phyloP scores from a whole-genome alignment of 2,797 vertebrate genomes.

The Sebastes cheni region DNA sequence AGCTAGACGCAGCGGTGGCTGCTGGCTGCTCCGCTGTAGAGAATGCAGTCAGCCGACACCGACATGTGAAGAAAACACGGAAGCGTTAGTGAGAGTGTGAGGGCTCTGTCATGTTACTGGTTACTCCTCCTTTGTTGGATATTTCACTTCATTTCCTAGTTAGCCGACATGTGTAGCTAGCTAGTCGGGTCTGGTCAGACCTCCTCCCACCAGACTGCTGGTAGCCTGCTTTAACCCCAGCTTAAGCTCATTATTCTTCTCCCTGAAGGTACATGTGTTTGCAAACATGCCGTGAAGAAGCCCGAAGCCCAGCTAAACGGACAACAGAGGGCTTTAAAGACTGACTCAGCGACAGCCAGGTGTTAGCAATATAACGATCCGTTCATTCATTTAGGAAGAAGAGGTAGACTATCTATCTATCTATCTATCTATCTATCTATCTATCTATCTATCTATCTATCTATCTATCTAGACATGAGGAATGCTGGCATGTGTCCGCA shows the following conservation, averaged over 20 bases:
- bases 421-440: not conserved
- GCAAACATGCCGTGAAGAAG: not conserved
- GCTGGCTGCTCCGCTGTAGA: not conserved
- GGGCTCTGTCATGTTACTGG: not conserved
- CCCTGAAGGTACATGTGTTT: not conserved
- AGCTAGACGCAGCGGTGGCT: constrained; percentile 30
- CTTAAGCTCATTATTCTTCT: not conserved
- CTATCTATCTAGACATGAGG: not conserved
- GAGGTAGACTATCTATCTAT: not conserved
- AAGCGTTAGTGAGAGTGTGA: not conserved
- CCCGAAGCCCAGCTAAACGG: not conserved
- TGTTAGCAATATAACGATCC: constrained; percentile 17
- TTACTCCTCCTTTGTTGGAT: not conserved
- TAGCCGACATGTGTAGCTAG: constrained; percentile 44
- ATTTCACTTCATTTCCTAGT: constrained; percentile 32
- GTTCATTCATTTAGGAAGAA: constrained; percentile 48
- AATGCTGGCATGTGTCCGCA: constrained; percentile 18
- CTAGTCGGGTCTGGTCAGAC: constrained; percentile 27
- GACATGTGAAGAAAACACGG: not conserved
- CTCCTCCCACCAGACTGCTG: constrained; percentile 4
- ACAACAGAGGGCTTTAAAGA: not conserved
- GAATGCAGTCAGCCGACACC: not conserved
- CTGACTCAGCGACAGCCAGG: not conserved
- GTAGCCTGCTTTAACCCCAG: constrained; percentile 2
- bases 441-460: not conserved